phyloP scores from a whole-genome alignment of 2,888 invertebrate genomes.

The Diloba caeruleocephala region DNA sequence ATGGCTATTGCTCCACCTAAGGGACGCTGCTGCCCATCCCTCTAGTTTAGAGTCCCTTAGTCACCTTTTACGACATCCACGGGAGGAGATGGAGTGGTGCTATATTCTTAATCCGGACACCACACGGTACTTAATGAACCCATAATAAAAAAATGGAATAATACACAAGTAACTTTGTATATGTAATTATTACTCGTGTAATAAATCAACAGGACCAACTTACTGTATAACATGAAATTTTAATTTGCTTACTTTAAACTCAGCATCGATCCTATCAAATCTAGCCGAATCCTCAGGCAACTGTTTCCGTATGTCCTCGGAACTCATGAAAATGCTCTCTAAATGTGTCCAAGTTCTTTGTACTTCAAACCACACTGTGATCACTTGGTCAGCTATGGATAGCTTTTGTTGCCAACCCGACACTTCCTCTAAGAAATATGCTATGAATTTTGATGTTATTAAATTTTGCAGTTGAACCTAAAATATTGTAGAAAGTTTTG shows the following conservation, averaged over 20 bases:
- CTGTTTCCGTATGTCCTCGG: conserved; percentile 98
- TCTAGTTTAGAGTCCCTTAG: no score
- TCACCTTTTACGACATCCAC: no score
- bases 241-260: conserved; percentile 92
- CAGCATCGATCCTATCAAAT: conserved; percentile 96
- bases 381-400: conserved; percentile 97
- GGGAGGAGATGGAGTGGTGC: no score
- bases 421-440: conserved; percentile 98
- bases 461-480: conserved; percentile 98
- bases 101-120: no score
- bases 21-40: no score
- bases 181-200: no score
- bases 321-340: conserved; percentile 99
- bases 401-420: conserved; percentile 98
- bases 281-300: conserved; percentile 97
- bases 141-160: no score
- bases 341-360: conserved; percentile 99
- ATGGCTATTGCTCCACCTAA: no score
- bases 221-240: not conserved
- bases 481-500: no score
- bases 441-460: conserved; percentile 98
- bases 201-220: no score
- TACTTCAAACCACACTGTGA: conserved; percentile 98
- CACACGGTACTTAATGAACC: no score
- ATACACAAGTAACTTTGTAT: conserved; percentile 1